Base-by-base conservation (phyloP, 2,888 invertebrate species). In the Atethmia centrago region DNA sequence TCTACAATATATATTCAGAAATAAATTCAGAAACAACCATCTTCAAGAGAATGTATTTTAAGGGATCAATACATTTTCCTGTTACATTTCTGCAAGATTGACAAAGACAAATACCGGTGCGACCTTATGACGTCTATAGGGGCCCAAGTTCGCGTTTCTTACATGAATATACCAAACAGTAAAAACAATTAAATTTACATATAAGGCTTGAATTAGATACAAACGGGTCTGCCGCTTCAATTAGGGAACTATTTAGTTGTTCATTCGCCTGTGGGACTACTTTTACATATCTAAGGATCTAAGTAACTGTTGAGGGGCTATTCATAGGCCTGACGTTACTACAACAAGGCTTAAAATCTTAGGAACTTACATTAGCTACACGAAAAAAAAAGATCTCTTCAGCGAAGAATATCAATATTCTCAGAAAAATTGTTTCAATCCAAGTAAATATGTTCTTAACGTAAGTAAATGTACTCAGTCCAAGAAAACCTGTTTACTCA, bases 141-240 rank as follows among this genome's bases (percentile, higher is more conserved):
- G 65, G 42, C 58, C 65, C 64, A 68, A 71, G 58, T 71, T 71
- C 71, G 58, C 42, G 61, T 63, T 71, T 66, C 49, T 36, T 16
- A 51, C 21, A 40, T 21, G 53, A 36, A 56, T 36, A 58, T 67
- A 68, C 19, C 51, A n/a, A 68, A 53, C 25, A 19, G 62, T 55
- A 42, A 45, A 10, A 63, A 63, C 71, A 67, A 77, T 79, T 77
- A 72, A 80, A 88, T 88, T 88, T 85, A 83, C 79, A 85, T 88
- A 87, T 85, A 88, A 80, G 77, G 70, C 80, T 83, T 85, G 89
- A 90, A 91, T 91, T 91, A 92, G 86, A 85, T 83, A 84, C 87
- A 85, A 88, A 88, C 83, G 83, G 78, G 81, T 77, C 76, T 78
- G 71, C 78, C 79, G 83, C 76, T 82, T 83, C 78, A 88, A 89